A percentile compares a stretch with the other conserved stretches of the same genome.
These are phyloP conservation scores for Hoplostethus atlanticus DNA, from an alignment of 2,797 vertebrate genomes.

Conservation along the genomic window DNA sequence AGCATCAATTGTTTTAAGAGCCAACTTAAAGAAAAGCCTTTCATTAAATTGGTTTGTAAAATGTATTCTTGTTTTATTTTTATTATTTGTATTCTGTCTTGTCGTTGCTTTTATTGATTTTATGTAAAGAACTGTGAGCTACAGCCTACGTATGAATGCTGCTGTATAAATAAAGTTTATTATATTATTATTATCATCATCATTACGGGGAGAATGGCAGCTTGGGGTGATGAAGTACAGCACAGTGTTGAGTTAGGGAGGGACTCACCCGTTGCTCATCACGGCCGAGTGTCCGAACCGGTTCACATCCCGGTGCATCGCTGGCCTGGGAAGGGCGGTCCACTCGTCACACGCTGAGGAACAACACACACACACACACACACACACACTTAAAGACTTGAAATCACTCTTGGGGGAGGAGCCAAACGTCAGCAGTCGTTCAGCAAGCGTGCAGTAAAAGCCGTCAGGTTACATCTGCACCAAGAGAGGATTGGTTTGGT, in stretches of 20 bases:
- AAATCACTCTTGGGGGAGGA: not conserved
- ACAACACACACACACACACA: constrained; percentile 19
- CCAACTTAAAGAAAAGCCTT: no score
- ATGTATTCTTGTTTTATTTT: no score
- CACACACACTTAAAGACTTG: not conserved
- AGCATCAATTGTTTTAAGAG: no score
- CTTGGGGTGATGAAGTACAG: not conserved
- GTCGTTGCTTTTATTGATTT: no score
- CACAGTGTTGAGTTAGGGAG: no score
- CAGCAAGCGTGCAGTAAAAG: not conserved
- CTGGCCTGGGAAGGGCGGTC: constrained; percentile 91
- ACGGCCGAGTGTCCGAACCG: constrained; percentile 95
- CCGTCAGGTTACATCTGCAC: not conserved
- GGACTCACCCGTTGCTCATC: constrained; percentile 94
- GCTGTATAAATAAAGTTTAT: no score
- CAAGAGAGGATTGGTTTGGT: no score
- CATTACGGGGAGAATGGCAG: not conserved
- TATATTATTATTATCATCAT: not conserved
- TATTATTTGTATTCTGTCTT: no score
- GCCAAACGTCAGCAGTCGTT: not conserved
- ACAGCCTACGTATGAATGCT: no score
- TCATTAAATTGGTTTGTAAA: no score
- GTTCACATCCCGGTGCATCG: constrained; percentile 91
- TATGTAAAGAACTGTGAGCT: no score
- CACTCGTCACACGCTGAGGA: constrained; percentile 90